A percentile compares a stretch with the other conserved stretches of the same genome.
Evolutionary conservation across 2,797 vertebrate genomes (phyloP).

Genomic region (Yasuhikotakia modesta): DNA sequence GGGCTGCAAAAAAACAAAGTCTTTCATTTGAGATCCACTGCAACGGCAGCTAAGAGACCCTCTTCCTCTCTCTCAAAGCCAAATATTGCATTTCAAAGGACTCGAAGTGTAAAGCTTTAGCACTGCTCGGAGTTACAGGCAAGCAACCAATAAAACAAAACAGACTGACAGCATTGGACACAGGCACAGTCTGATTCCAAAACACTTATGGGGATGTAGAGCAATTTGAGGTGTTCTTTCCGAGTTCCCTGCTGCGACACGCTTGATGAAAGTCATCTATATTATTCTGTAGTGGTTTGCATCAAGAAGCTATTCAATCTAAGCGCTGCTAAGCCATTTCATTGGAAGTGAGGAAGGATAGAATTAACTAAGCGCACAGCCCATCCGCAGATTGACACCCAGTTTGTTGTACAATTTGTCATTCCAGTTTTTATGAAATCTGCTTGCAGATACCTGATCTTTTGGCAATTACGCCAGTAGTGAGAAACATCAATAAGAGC

Average conservation of each 20-base stretch:
- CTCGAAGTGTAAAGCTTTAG: slow-evolving; percentile 45
- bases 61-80: slow-evolving; percentile 47
- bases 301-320: slow-evolving; percentile 26
- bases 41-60: slow-evolving; percentile 48
- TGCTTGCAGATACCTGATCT: neutral
- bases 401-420: slow-evolving; percentile 6
- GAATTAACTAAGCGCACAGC: slow-evolving; percentile 16
- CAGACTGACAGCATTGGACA: slow-evolving; percentile 28
- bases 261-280: slow-evolving; percentile 40
- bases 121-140: neutral
- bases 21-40: slow-evolving; percentile 67
- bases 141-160: slow-evolving; percentile 33
- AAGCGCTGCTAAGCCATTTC: slow-evolving; percentile 25
- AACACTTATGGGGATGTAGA: slow-evolving; percentile 25
- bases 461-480: slow-evolving; percentile 12
- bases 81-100: slow-evolving; percentile 56
- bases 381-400: neutral
- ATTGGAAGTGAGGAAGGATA: slow-evolving; percentile 10
- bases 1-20: slow-evolving; percentile 63
- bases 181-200: slow-evolving; percentile 33
- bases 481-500: slow-evolving; percentile 31
- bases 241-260: slow-evolving; percentile 27
- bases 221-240: slow-evolving; percentile 35
- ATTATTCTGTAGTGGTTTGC: slow-evolving; percentile 22
- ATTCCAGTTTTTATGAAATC: slow-evolving; percentile 12